These are phyloP conservation scores for Tribolium castaneum DNA, from an alignment of 1,140 invertebrate species.

Conservation along the genomic window DNA sequence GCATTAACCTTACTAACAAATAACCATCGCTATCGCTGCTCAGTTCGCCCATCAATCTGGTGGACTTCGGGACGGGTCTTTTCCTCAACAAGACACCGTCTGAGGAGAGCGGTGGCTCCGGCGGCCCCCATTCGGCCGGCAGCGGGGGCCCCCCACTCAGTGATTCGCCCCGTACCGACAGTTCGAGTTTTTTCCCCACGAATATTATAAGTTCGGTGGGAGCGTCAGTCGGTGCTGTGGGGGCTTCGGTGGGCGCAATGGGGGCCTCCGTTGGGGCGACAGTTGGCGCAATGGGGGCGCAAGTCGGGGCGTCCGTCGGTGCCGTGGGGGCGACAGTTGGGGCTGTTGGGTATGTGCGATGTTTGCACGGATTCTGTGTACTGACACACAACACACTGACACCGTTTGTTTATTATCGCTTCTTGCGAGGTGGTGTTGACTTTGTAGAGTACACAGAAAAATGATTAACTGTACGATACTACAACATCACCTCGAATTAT, in stretches of 20 bases:
- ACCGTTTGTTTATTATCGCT: slow-evolving; percentile 1
- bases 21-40: slow-evolving; percentile 37
- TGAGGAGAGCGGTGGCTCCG: slow-evolving; percentile 77
- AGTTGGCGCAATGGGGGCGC: slow-evolving; percentile 58
- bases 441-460: background rate
- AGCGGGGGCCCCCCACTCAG: slow-evolving; percentile 66
- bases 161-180: slow-evolving; percentile 54
- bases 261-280: slow-evolving; percentile 58
- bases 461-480: background rate
- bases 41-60: slow-evolving; percentile 90
- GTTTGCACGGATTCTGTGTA: slow-evolving; percentile 34
- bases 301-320: slow-evolving; percentile 59
- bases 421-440: background rate
- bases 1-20: slow-evolving; percentile 12
- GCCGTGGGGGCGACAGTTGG: slow-evolving; percentile 58
- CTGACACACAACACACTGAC: slow-evolving; percentile 5
- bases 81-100: slow-evolving; percentile 88
- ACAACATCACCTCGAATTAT: background rate
- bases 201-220: slow-evolving; percentile 62
- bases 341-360: slow-evolving; percentile 62
- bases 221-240: slow-evolving; percentile 57
- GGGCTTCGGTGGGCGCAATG: slow-evolving; percentile 59
- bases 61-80: slow-evolving; percentile 87
- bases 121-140: slow-evolving; percentile 59
- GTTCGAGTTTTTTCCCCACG: slow-evolving; percentile 61